Base-by-base conservation (phyloP, 2,113 vertebrate genomes). In the Nothocercus julius region DNA sequence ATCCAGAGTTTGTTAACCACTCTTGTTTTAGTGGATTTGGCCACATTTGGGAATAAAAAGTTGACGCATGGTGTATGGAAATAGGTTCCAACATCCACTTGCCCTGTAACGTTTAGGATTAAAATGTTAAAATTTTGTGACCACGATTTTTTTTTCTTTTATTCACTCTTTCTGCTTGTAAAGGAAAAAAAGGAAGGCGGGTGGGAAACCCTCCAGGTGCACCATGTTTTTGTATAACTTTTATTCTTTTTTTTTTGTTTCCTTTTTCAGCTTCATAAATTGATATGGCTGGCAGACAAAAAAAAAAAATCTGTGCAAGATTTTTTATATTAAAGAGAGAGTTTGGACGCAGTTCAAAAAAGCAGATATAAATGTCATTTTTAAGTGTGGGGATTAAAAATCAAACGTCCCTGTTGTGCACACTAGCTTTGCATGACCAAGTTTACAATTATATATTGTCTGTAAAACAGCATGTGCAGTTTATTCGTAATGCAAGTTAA, bases 81-180 rank as follows among this genome's bases (percentile, higher is more conserved):
- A 95, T 97, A 97, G 94, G 85, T 97, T 98, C 97, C 97, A 96
- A 78, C 95, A 97, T 98, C 96, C 92, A 95, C 97, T 98, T 98
- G 90, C 98, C 97, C 95, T 98, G 96, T 98, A 98, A 97, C 96
- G 95, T 98, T 97, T 98, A 98, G 98, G 97, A 98, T 98, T 98
- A 98, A 98, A 98, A 97, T 95, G 98, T 98, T 97, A 32, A 98
- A 97, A 97, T 95, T 97, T 97, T 98, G 96, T 98, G 98, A 98
- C 97, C 97, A 97, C 97, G 96, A 97, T 96, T 96, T 89, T 96
- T 94, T 97, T 96, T 97, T 89, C 96, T 97, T 97, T 96, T 96
- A 83, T 92, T 97, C 90, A 81, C 91, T 96, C 94, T 82, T 91
- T 97, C 94, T 96, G 85, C 89, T 91, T 95, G 78, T 94, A 95